Base-by-base conservation (phyloP, 1,140 invertebrate species). In the Chionoecetes opilio region DNA sequence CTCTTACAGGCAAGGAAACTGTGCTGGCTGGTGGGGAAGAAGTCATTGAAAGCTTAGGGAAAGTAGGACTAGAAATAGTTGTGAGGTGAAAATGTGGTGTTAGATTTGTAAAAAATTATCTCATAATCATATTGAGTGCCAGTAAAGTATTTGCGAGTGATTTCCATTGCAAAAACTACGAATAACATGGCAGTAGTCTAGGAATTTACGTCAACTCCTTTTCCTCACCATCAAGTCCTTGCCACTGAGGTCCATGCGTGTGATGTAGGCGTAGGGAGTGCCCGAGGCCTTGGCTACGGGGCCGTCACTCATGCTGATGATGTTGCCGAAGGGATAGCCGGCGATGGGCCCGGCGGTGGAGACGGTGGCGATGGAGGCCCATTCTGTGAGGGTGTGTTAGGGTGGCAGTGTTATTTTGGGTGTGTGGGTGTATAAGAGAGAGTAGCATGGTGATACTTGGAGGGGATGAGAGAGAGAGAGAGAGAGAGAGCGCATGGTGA, bases 301-400 rank as follows among this genome's bases (percentile, higher is more conserved):
- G 0, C 98, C 98, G 97, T 99, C 98, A 91, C 98, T 98, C 3
- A 98, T 97, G 0, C 98, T 98, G 94, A 98, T 97, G 2, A 99
- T 97, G 96, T 98, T 98, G 0, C 98, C 98, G 97, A 98, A 98
- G 1, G 98, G 98, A 97, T 97, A 98, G 0, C 97, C 97, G 96
- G 97, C 96, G 1, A 98, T 98, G 2, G 97, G 97, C 84, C 97
- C 96, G 94, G 98, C 97, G 0, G 97, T 97, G 29, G 98, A 98
- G 96, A 98, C 98, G 0, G 98, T 98, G 14, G 98, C 98, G 32
- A 98, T 97, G 0, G 98, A 97, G 0, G 97, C 97, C 98, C 98
- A 99, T 96, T 98, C 98, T 98, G 96, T n/a, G 46, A 29, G 21
- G 2, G 26, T n/a, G n/a, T n/a, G n/a, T n/a, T n/a, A n/a, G n/a